These are phyloP conservation scores for Macrotrachela quadricornifera DNA, from an alignment of 1,140 invertebrate species.

Conservation along the genomic window DNA sequence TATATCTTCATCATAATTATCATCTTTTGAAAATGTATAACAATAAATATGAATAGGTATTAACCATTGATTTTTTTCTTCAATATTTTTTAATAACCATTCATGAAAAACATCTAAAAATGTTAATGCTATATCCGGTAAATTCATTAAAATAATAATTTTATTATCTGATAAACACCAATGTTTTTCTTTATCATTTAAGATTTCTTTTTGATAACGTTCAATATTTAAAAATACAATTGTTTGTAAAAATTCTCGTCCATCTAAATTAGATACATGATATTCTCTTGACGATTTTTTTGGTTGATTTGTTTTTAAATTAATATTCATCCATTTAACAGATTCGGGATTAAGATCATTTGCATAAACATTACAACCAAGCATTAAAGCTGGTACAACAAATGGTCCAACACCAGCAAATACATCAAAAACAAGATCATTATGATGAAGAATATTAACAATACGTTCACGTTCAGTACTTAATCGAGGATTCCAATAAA, in stretches of 20 bases:
- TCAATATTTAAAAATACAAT: constrained; percentile 33
- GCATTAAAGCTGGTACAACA: constrained; percentile 57
- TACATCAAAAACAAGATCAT: constrained; percentile 68
- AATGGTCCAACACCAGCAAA: constrained; percentile 92
- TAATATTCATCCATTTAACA: constrained; percentile 57
- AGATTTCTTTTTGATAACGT: constrained; percentile 33
- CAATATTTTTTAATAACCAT: neutral
- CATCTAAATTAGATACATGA: constrained; percentile 51
- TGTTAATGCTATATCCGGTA: constrained; percentile 68
- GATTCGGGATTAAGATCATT: constrained; percentile 91
- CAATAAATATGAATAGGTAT: constrained; percentile 14
- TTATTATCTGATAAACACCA: constrained; percentile 10
- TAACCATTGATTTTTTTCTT: neutral
- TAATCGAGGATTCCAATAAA: constrained; percentile 80
- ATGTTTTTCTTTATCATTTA: constrained; percentile 16
- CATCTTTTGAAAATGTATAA: constrained; percentile 27
- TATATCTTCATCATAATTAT: constrained; percentile 19
- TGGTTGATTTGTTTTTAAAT: constrained; percentile 43
- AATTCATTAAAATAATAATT: constrained; percentile 73
- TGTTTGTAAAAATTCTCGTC: constrained; percentile 52
- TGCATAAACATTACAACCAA: constrained; percentile 51
- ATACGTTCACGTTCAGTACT: constrained; percentile 63
- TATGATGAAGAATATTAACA: constrained; percentile 38
- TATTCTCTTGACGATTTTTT: too few species aligned
- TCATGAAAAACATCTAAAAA: constrained; percentile 42